Conservation (phyloP, 2,113 vertebrate species). For the Megaleporinus macrocephalus region DNA sequence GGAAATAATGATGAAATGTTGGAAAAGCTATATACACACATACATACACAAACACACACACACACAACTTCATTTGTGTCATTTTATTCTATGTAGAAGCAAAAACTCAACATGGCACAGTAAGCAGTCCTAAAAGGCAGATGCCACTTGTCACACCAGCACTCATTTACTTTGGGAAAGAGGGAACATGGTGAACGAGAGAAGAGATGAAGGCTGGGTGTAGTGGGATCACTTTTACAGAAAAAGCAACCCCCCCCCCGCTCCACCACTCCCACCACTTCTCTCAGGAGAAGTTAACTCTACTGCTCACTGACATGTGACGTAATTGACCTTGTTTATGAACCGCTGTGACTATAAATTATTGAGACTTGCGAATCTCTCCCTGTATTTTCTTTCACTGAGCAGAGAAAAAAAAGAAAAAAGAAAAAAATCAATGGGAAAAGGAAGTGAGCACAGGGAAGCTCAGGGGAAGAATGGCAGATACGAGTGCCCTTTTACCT, state of each 20-base stretch:
- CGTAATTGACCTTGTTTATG: conserved; percentile 55
- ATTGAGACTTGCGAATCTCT: conserved; percentile 35
- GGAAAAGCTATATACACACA: not conserved
- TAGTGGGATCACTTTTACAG: not conserved
- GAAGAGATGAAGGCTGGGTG: not conserved
- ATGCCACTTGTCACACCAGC: not conserved
- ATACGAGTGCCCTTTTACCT: conserved; percentile 14
- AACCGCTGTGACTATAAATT: conserved; percentile 47
- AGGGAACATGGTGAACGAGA: not conserved
- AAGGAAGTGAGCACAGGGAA: not conserved
- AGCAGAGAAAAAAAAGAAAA: not conserved
- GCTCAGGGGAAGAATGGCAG: not conserved
- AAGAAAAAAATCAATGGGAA: not conserved
- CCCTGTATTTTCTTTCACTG: not conserved
- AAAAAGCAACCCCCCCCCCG: not conserved
- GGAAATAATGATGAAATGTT: not conserved
- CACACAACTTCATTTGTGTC: not conserved
- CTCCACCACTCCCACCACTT: not conserved
- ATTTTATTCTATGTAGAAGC: not conserved
- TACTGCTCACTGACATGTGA: conserved; percentile 37
- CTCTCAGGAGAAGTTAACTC: conserved; percentile 3
- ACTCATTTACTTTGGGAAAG: not conserved
- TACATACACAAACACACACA: not conserved
- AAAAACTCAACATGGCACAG: not conserved
- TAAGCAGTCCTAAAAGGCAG: not conserved